Conservation (phyloP, 1,140 invertebrate genomes). For the Lordiphosa clarofinis region DNA sequence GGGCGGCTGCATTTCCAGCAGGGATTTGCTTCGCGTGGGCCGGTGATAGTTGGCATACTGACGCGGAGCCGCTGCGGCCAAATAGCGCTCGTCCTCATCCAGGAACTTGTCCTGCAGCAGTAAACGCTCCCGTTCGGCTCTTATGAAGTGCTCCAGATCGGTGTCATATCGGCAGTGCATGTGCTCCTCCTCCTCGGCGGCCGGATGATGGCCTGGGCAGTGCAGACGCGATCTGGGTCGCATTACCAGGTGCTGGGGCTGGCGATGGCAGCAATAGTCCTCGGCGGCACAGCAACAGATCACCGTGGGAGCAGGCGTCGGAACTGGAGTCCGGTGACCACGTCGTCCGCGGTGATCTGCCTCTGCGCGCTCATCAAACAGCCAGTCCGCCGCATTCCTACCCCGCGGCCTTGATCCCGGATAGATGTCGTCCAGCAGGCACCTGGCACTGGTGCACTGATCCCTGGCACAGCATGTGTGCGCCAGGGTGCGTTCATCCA, state of each 20-base stretch:
- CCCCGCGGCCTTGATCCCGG: slow-evolving; percentile 36
- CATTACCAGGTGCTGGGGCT: slow-evolving; percentile 14
- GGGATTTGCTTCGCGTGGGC: slow-evolving; percentile 69
- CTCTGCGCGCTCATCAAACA: slow-evolving; percentile 55
- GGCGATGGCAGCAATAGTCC: slow-evolving; percentile 75
- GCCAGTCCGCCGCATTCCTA: slow-evolving; percentile 58
- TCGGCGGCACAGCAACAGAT: slow-evolving; percentile 71
- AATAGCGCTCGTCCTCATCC: slow-evolving; percentile 75
- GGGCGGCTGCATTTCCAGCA: slow-evolving; percentile 74
- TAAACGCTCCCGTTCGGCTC: slow-evolving; percentile 70
- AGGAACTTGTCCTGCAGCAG: slow-evolving; percentile 76
- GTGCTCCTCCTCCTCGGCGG: slow-evolving; percentile 75
- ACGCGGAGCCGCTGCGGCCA: slow-evolving; percentile 30
- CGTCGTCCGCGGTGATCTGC: slow-evolving; percentile 41
- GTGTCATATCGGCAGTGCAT: slow-evolving; percentile 78
- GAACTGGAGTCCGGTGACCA: slow-evolving; percentile 14
- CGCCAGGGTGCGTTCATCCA: slow-evolving; percentile 53
- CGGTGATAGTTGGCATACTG: slow-evolving; percentile 47
- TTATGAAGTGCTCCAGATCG: slow-evolving; percentile 76
- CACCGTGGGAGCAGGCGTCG: slow-evolving; percentile 38
- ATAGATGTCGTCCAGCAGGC: slow-evolving; percentile 75
- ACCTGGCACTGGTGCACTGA: slow-evolving; percentile 74
- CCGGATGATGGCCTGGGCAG: slow-evolving; percentile 73
- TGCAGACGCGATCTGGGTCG: slow-evolving; percentile 32
- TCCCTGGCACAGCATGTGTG: slow-evolving; percentile 69